Conservation (phyloP, 2,113 vertebrate genomes). For the Kobus ellipsiprymnus region DNA sequence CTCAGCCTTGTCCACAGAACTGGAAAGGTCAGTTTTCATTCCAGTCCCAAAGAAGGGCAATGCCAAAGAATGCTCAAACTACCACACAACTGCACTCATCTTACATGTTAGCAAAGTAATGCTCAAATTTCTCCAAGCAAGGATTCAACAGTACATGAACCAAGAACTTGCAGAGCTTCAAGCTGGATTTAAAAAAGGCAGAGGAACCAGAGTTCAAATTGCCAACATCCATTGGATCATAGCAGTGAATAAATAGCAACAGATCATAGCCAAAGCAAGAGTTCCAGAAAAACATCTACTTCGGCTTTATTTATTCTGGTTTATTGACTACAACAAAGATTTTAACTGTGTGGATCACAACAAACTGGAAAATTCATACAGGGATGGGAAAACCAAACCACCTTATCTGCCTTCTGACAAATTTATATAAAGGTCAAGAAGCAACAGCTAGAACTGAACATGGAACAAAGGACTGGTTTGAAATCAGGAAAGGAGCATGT, state of each 20-base stretch:
- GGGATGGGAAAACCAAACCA: not conserved
- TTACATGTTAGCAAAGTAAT: not conserved
- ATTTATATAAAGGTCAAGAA: not conserved
- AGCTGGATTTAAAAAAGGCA: not conserved
- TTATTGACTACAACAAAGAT: not conserved
- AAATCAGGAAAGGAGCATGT: not conserved
- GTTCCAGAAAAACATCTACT: not conserved
- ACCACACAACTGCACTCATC: not conserved
- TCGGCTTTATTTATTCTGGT: not conserved
- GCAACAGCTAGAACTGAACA: not conserved
- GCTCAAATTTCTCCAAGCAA: not conserved
- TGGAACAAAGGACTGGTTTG: rapidly evolving
- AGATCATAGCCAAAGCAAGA: not conserved
- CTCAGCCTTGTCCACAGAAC: not conserved
- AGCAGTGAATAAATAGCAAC: not conserved
- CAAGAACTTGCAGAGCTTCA: not conserved
- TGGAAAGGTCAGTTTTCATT: not conserved
- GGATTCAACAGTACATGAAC: not conserved
- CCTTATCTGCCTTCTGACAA: not conserved
- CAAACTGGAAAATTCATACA: not conserved
- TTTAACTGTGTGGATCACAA: not conserved
- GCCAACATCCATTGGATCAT: not conserved
- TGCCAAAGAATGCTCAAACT: not conserved
- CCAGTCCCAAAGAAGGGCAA: not conserved
- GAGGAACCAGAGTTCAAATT: not conserved